Conservation (phyloP, 2,113 vertebrate species). For the Beaufortia kweichowensis region DNA sequence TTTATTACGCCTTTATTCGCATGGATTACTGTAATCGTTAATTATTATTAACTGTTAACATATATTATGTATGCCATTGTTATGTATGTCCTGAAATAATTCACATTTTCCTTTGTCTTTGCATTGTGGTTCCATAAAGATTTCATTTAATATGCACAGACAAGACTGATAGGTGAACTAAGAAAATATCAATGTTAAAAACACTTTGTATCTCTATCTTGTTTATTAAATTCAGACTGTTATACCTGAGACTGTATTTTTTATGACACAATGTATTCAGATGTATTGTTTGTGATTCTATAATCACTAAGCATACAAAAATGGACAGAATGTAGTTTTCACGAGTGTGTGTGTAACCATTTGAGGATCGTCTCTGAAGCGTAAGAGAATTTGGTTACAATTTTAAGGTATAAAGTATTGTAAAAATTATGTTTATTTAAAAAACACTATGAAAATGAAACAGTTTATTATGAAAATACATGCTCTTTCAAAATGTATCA, state of each 20-base stretch:
- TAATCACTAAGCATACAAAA: no score
- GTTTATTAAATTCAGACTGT: constrained; percentile 80
- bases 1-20: constrained; percentile 81
- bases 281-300: no score
- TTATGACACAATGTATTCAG: not conserved
- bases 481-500: constrained; percentile 3
- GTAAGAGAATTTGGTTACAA: not conserved
- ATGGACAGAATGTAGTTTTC: no score
- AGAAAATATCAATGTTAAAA: constrained; percentile 75
- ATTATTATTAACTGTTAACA: constrained; percentile 80
- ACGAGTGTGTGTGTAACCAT: no score
- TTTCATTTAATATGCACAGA: constrained; percentile 76
- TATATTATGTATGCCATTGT: constrained; percentile 83
- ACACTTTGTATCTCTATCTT: constrained; percentile 81
- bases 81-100: constrained; percentile 85
- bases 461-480: constrained; percentile 52
- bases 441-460: constrained; percentile 22
- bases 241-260: constrained; percentile 61
- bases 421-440: not conserved
- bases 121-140: constrained; percentile 79
- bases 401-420: not conserved
- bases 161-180: constrained; percentile 73
- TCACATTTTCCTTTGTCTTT: constrained; percentile 71
- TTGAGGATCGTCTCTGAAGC: no score
- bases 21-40: constrained; percentile 92